Conservation (phyloP, 2,797 vertebrate species). For the Chromis chromis region DNA sequence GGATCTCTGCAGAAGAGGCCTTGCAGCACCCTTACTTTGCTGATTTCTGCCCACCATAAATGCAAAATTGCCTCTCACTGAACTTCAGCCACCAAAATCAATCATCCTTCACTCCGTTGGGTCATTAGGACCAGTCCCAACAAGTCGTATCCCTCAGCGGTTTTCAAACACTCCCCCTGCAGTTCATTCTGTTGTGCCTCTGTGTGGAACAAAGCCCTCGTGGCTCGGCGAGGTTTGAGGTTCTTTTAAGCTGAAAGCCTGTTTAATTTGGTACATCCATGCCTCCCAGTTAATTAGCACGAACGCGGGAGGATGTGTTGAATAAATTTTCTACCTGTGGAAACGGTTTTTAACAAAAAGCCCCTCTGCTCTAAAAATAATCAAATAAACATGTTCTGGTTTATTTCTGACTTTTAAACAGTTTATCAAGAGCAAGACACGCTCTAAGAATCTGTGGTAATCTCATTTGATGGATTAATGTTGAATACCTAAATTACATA, state of each 20-base stretch:
- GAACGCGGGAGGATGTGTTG: conserved; percentile 13
- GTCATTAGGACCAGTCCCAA: conserved; percentile 61
- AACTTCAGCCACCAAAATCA: conserved; percentile 59
- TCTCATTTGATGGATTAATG: conserved; percentile 20
- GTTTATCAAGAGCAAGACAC: not conserved
- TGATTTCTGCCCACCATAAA: conserved; percentile 88
- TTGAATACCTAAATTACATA: conserved; percentile 10
- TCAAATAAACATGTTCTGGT: conserved; percentile 18
- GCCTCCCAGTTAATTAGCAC: conserved; percentile 40
- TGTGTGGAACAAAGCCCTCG: conserved; percentile 58
- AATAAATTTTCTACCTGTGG: conserved; percentile 44
- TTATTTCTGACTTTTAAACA: conserved; percentile 21
- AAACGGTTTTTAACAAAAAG: conserved; percentile 21
- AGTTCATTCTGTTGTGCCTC: conserved; percentile 74
- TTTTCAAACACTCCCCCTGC: conserved; percentile 53
- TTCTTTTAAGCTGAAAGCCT: conserved; percentile 54
- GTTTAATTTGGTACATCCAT: conserved; percentile 47
- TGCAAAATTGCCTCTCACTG: conserved; percentile 32
- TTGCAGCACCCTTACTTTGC: conserved; percentile 92
- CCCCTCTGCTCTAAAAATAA: conserved; percentile 24
- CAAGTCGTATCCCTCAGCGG: conserved; percentile 56
- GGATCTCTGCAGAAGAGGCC: conserved; percentile 92
- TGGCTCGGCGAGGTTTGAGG: conserved; percentile 56
- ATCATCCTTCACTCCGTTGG: conserved; percentile 66
- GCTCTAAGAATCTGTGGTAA: conserved; percentile 29